These are phyloP conservation scores for Pollimyrus isidori DNA, from an alignment of 2,113 vertebrate species.

Conservation along the genomic window DNA sequence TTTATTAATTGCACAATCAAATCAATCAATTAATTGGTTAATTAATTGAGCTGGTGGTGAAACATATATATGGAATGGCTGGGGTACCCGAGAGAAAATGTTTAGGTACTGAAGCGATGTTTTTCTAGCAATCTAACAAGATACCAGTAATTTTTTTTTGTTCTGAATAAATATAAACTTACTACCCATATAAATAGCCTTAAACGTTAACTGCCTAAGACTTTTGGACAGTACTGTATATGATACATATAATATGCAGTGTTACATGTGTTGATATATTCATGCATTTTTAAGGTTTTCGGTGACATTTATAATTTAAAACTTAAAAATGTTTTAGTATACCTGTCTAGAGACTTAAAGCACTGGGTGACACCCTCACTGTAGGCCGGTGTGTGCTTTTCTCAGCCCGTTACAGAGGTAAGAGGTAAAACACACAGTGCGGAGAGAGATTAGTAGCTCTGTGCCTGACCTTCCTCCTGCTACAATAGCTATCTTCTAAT, in stretches of 20 bases:
- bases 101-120: background rate
- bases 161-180: background rate
- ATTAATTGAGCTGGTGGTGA: background rate
- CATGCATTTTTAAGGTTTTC: background rate
- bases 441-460: constrained; percentile 68
- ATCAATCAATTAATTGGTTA: background rate
- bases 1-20: background rate
- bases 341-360: background rate
- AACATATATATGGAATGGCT: background rate
- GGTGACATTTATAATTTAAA: background rate
- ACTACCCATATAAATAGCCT: background rate
- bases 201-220: background rate
- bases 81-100: background rate
- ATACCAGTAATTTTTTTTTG: background rate
- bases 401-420: constrained; percentile 42
- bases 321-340: background rate
- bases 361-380: background rate
- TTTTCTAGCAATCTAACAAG: background rate
- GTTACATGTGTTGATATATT: background rate
- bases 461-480: constrained; percentile 77
- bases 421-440: constrained; percentile 51
- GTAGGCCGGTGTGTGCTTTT: constrained; percentile 36
- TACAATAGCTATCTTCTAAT: constrained; percentile 81
- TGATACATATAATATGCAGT: background rate
- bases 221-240: background rate